Conservation (phyloP, 2,113 vertebrate genomes). For the Meriones unguiculatus region DNA sequence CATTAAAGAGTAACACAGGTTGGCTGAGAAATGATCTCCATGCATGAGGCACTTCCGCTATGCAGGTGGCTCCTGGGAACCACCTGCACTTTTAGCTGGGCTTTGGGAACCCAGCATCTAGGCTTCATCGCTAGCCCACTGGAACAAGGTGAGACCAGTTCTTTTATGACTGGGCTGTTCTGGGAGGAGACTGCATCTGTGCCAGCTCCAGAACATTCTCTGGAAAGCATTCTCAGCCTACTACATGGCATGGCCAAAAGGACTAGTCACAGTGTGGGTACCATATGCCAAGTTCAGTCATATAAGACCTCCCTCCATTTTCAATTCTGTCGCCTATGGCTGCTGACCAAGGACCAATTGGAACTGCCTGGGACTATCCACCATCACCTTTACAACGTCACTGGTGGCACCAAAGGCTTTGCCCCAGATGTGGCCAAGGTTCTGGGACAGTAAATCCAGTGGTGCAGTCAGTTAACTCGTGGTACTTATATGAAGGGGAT, state of each 20-base stretch:
- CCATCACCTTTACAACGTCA: neutral
- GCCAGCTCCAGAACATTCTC: neutral
- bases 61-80: accelerated
- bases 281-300: accelerated
- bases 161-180: neutral
- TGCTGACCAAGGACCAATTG: neutral
- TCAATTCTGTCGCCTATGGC: accelerated
- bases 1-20: neutral
- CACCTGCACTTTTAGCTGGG: neutral
- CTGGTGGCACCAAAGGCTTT: neutral
- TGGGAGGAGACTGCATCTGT: neutral
- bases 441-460: neutral
- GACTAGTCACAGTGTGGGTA: accelerated
- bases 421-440: neutral
- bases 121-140: accelerated
- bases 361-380: neutral
- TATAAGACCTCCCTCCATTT: too few species aligned
- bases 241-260: neutral
- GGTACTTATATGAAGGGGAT: neutral
- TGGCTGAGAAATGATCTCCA: too few species aligned
- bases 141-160: accelerated
- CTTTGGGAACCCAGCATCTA: accelerated
- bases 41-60: accelerated
- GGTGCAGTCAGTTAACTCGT: too few species aligned
- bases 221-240: neutral